Conservation (phyloP, 2,797 vertebrate genomes). For the Tarsius wallacei region DNA sequence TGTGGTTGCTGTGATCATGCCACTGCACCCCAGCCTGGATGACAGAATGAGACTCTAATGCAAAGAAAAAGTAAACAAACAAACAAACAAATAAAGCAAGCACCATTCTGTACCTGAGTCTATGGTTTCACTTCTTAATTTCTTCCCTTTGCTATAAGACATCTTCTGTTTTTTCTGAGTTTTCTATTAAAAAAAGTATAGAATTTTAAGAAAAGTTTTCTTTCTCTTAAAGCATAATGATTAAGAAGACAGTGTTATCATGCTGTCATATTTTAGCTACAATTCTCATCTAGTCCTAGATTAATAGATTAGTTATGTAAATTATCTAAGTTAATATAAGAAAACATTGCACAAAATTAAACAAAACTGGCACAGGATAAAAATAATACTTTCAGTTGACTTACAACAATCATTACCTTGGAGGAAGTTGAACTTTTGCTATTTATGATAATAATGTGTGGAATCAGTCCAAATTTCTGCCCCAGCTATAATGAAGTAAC, state of each 20-base stretch:
- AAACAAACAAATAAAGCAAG: background rate
- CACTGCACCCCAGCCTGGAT: too few relatives aligned
- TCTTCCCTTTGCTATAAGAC: conserved; percentile 46
- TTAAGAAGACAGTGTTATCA: conserved; percentile 8
- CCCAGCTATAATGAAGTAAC: background rate
- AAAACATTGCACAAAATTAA: conserved; percentile 3
- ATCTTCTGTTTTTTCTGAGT: conserved; percentile 41
- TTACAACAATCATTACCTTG: background rate
- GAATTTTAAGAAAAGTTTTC: background rate
- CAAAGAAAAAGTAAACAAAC: too few relatives aligned
- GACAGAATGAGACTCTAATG: too few relatives aligned
- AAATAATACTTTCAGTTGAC: background rate
- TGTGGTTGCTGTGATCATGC: too few relatives aligned
- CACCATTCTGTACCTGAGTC: conserved; percentile 67
- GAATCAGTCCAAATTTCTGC: background rate
- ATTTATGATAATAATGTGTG: background rate
- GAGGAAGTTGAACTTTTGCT: background rate
- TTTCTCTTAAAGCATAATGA: background rate
- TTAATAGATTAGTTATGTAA: background rate
- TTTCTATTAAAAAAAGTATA: conserved; percentile 40
- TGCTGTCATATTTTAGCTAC: conserved; percentile 2
- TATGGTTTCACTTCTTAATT: background rate
- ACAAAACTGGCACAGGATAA: conserved; percentile 2
- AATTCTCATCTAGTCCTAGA: conserved; percentile 34
- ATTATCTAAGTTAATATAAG: conserved; percentile 13